Conservation (phyloP, 2,113 vertebrate species). For the Leptocoma aspasia region DNA sequence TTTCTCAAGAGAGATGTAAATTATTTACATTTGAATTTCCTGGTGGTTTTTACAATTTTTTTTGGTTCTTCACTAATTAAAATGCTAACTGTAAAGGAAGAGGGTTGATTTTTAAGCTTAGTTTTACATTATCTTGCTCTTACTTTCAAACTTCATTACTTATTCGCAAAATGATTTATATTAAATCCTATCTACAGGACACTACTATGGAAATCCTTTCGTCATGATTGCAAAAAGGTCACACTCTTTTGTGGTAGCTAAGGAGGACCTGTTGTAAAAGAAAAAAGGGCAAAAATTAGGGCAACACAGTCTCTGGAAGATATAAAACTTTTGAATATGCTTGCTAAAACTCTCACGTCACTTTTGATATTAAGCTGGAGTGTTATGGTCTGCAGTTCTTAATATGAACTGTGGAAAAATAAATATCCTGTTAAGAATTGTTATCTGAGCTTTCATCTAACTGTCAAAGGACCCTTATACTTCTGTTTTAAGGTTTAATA, state of each 20-base stretch:
- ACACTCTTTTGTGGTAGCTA: not conserved
- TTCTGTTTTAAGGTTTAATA: not conserved
- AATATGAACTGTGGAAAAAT: not conserved
- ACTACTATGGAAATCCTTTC: not conserved
- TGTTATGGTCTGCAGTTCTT: not conserved
- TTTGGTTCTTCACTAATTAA: not conserved
- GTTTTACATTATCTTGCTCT: not conserved
- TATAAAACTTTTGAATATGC: not conserved
- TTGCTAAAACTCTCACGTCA: not conserved
- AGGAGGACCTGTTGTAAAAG: not conserved
- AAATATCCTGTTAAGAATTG: conserved; percentile 1
- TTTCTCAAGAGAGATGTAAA: not conserved
- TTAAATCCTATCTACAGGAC: not conserved
- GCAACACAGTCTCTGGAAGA: not conserved
- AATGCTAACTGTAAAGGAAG: not conserved
- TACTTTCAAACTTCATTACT: not conserved
- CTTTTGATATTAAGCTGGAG: not conserved
- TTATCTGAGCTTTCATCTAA: not conserved
- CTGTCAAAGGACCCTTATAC: not conserved
- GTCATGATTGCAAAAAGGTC: not conserved
- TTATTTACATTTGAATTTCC: not conserved
- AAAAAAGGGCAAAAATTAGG: not conserved
- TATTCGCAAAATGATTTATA: not conserved
- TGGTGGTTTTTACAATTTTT: not conserved
- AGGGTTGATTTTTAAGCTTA: not conserved